Evolutionary conservation across 2,888 invertebrate genomes (phyloP).

Genomic region (Resseliella maxima): DNA sequence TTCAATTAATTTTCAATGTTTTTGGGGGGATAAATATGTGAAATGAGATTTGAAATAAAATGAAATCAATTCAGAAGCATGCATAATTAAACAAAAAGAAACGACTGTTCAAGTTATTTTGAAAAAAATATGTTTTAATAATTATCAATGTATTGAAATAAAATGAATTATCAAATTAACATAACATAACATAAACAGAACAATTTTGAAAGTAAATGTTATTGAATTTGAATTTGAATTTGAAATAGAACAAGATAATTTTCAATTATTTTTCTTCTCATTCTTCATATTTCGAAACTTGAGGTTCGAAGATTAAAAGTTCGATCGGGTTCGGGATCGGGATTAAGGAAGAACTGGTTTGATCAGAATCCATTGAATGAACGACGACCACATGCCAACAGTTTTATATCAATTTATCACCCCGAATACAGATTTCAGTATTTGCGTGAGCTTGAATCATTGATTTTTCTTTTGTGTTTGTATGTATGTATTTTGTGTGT

Average conservation of each 20-base stretch:
- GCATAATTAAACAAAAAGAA: slow-evolving; percentile 36
- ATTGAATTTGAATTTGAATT: no score
- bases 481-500: background rate
- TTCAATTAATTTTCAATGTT: no score
- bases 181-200: slow-evolving; percentile 7
- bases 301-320: no score
- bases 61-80: slow-evolving; percentile 29
- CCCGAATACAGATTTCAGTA: no score
- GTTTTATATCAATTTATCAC: background rate
- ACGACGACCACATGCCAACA: slow-evolving; percentile 23
- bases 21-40: no score
- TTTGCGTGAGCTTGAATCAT: background rate
- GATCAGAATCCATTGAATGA: background rate
- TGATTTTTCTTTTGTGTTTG: background rate
- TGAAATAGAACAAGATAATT: no score
- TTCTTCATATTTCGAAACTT: no score
- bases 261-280: background rate
- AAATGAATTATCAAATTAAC: slow-evolving; percentile 34
- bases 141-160: background rate
- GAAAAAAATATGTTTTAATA: slow-evolving; percentile 16
- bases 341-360: background rate
- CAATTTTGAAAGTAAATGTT: background rate
- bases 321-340: background rate
- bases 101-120: background rate
- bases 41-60: background rate